Evolutionary conservation across 2,113 vertebrate genomes (phyloP), one percentile per base, ranked within the genome.

Genomic region (Brachyhypopomus occidentalis): DNA sequence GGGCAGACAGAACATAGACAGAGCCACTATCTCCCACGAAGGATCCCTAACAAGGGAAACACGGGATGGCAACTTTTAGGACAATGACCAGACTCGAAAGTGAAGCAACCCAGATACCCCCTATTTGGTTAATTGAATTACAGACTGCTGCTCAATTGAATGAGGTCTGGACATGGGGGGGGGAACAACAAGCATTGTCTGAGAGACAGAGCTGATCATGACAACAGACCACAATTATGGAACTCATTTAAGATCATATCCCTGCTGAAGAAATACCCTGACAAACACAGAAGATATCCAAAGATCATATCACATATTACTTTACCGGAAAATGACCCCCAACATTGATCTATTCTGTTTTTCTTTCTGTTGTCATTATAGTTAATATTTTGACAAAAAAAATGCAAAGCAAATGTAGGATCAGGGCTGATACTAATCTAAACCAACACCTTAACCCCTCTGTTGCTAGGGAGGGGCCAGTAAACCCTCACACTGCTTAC

Each of bases 401-500:
- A 36, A 67, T 36, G 36, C 66, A 70, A 34, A 70, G 36, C 17
- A 9, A 70, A 70, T n/a, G 34, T 22, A 67, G 66, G 20, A 34
- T 41, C 34, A 70, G 3, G 66, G 66, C 36, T 70, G 45, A 63
- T 58, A 58, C 45, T 36, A 79, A 80, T 87, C 84, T 85, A 66
- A 45, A 77, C 78, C 60, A 56, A 12, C 12, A 16, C 81, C 79
- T 77, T 80, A 84, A 87, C 76, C 30, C 34, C 56, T 69, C 25
- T 88, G 92, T 91, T 92, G 90, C 90, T 88, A 87, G 83, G 86
- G 87, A 90, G 89, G 89, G 87, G 84, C 84, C 86, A 84, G 88
- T 92, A 92, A 93, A 91, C 90, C 88, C 88, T 87, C 83, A 78
- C 85, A 75, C 86, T 83, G 86, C 87, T 86, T 88, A 91, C 85